Percentiles rank a stretch among this genome's conserved stretches.
phyloP scores from a whole-genome alignment of 2,888 invertebrate genomes.

The Drosophila nigritarsus region DNA sequence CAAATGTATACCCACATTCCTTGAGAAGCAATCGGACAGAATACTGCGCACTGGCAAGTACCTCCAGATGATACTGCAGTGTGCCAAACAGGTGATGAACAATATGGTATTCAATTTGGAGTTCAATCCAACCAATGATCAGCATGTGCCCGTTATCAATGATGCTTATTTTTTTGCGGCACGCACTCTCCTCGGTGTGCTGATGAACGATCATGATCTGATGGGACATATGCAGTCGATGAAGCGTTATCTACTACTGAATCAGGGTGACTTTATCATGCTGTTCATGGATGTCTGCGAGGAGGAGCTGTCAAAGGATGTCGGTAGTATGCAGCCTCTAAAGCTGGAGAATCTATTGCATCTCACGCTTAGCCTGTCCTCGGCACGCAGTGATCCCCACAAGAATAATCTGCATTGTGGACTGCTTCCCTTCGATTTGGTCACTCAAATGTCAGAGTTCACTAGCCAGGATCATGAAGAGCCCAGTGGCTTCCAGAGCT shows the following conservation, averaged over 20 bases:
- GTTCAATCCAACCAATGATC: conserved; percentile 87
- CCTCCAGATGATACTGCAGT: conserved; percentile 97
- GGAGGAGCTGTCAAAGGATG: conserved; percentile 94
- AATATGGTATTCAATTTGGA: conserved; percentile 85
- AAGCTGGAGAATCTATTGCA: conserved; percentile 96
- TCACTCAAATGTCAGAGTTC: conserved; percentile 90
- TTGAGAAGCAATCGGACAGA: conserved; percentile 93
- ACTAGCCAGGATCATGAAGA: conserved; percentile 92
- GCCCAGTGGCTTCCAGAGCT: conserved; percentile 94
- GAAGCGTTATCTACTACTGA: conserved; percentile 94
- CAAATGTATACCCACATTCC: conserved; percentile 94
- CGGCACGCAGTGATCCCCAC: conserved; percentile 95
- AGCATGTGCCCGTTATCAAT: conserved; percentile 91
- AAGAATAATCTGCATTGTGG: conserved; percentile 97
- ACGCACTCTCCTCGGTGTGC: conserved; percentile 92
- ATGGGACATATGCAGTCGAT: conserved; percentile 94
- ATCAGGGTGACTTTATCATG: conserved; percentile 96
- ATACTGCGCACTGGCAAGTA: conserved; percentile 98
- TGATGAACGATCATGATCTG: conserved; percentile 96
- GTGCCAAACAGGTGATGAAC: conserved; percentile 89
- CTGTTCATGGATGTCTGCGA: conserved; percentile 98
- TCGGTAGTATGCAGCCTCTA: conserved; percentile 94
- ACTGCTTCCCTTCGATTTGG: conserved; percentile 94
- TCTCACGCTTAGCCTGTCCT: conserved; percentile 93
- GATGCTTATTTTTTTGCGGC: conserved; percentile 96